Conservation (phyloP, 2,113 vertebrate genomes). For the Alligator mississippiensis region DNA sequence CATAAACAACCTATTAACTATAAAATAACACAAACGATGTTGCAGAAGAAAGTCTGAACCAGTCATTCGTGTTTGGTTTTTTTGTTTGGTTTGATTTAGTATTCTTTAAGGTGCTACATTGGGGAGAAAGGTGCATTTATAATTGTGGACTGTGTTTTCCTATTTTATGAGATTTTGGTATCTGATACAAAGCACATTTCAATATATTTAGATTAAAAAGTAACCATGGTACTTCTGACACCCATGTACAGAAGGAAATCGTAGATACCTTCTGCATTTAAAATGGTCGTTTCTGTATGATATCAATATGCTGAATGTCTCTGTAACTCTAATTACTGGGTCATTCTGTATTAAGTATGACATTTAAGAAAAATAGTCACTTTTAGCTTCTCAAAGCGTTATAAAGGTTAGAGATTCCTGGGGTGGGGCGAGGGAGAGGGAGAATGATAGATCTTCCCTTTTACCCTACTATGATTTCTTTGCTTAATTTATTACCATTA, state of each 20-base stretch:
- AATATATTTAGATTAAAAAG: not conserved
- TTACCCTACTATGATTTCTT: not conserved
- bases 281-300: not conserved
- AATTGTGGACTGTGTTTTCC: not conserved
- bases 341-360: not conserved
- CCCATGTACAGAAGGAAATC: not conserved
- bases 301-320: not conserved
- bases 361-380: not conserved
- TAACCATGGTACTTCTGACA: not conserved
- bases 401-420: not conserved
- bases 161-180: not conserved
- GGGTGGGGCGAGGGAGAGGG: no score
- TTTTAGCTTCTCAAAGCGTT: not conserved
- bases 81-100: no score
- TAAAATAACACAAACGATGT: not conserved
- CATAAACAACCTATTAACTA: not conserved
- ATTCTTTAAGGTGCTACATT: not conserved
- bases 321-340: not conserved
- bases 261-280: not conserved
- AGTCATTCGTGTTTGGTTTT: not conserved
- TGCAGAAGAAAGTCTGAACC: not conserved
- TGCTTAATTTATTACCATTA: not conserved
- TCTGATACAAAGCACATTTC: not conserved
- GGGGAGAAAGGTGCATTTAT: not conserved
- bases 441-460: not conserved